A percentile compares a stretch with the other conserved stretches of the same genome.
phyloP scores from a whole-genome alignment of 2,888 invertebrate genomes.

The Lymantria monacha region DNA sequence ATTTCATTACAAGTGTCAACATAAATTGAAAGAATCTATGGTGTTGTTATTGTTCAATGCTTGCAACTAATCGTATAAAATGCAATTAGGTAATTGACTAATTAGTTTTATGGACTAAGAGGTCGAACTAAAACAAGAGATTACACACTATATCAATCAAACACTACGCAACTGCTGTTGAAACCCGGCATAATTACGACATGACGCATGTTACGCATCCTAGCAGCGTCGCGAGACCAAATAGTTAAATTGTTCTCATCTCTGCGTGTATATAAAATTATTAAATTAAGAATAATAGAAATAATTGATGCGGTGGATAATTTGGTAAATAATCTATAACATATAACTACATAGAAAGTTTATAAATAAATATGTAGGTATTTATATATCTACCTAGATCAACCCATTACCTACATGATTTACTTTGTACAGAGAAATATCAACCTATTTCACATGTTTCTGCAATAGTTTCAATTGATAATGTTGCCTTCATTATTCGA shows the following conservation, averaged over 20 bases:
- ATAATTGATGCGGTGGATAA: too few relatives aligned
- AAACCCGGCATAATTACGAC: conserved; percentile 66
- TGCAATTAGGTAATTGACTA: conserved; percentile 33
- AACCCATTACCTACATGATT: too few relatives aligned
- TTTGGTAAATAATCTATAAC: too few relatives aligned
- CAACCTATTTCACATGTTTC: too few relatives aligned
- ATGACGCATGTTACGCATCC: conserved; percentile 61
- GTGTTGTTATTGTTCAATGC: neutral
- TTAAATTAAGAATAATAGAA: too few relatives aligned
- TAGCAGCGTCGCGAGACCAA: conserved; percentile 35
- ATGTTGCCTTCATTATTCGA: neutral
- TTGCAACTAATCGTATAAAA: conserved; percentile 3
- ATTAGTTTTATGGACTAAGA: conserved; percentile 42
- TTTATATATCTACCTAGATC: too few relatives aligned
- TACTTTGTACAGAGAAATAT: too few relatives aligned
- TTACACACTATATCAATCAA: conserved; percentile 76
- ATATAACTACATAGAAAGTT: too few relatives aligned
- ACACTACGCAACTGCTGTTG: conserved; percentile 60
- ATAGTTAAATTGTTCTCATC: neutral
- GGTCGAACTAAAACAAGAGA: conserved; percentile 61
- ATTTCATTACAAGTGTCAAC: conserved; percentile 1
- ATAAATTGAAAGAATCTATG: neutral
- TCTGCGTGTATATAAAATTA: too few relatives aligned
- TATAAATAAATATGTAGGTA: too few relatives aligned
- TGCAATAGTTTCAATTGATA: neutral